Evolutionary conservation across 2,797 vertebrate genomes (phyloP).

Genomic region (Gymnothorax reevesii): DNA sequence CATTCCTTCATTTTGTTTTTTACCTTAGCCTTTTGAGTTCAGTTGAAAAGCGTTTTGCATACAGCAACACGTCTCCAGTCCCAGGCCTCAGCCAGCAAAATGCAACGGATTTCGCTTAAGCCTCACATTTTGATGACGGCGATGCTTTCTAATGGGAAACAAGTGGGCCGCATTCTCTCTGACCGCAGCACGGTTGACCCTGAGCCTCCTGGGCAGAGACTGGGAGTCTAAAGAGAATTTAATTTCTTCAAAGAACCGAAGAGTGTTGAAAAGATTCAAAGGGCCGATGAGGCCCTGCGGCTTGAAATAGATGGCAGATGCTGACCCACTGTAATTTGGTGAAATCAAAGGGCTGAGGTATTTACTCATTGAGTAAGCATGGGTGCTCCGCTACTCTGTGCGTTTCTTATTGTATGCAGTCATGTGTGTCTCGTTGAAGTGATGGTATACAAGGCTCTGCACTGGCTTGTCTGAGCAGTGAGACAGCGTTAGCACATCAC

Average conservation of each 20-base stretch:
- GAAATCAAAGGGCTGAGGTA: slow-evolving; percentile 44
- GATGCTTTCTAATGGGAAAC: slow-evolving; percentile 27
- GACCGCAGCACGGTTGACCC: neutral
- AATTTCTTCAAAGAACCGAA: slow-evolving; percentile 26
- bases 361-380: slow-evolving; percentile 28
- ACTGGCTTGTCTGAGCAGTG: neutral
- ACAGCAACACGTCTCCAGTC: slow-evolving; percentile 31
- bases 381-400: slow-evolving; percentile 23
- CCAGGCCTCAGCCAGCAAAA: slow-evolving; percentile 31
- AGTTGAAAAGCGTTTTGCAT: neutral
- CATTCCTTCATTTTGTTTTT: neutral
- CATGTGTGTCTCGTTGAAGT: neutral
- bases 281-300: slow-evolving; percentile 16
- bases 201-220: slow-evolving; percentile 19
- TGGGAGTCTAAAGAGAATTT: slow-evolving; percentile 18
- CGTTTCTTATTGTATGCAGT: neutral
- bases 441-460: neutral
- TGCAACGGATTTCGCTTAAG: slow-evolving; percentile 24
- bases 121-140: slow-evolving; percentile 35
- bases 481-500: neutral
- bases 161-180: neutral
- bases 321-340: slow-evolving; percentile 38
- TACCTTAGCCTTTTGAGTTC: neutral
- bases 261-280: slow-evolving; percentile 42
- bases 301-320: slow-evolving; percentile 37